Conservation (phyloP, 1,140 invertebrate species). For the Nymphalis io region DNA sequence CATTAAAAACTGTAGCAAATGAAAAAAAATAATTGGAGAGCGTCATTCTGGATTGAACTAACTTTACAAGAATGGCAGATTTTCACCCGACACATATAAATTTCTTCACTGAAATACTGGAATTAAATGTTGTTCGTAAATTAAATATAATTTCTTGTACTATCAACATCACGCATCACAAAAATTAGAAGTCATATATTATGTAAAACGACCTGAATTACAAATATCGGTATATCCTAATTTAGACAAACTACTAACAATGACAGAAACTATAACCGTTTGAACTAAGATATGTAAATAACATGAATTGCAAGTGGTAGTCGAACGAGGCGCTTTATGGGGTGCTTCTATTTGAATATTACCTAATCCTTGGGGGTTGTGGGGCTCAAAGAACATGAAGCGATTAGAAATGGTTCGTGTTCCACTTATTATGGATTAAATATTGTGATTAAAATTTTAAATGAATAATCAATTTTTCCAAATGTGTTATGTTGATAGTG, state of each 20-base stretch:
- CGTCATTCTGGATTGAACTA: too few species aligned
- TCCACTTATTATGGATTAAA: too few species aligned
- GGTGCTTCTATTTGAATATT: slow-evolving; percentile 25
- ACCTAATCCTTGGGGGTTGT: slow-evolving; percentile 19
- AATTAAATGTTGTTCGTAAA: too few species aligned
- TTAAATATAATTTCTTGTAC: too few species aligned
- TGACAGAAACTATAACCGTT: slow-evolving; percentile 25
- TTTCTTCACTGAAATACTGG: too few species aligned
- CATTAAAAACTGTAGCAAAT: too few species aligned
- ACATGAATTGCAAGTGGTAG: slow-evolving; percentile 27
- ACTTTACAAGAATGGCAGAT: too few species aligned
- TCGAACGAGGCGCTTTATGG: slow-evolving; percentile 28
- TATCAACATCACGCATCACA: too few species aligned
- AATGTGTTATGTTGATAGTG: too few species aligned
- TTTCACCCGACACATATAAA: too few species aligned
- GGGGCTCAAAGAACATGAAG: background rate
- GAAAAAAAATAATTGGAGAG: too few species aligned
- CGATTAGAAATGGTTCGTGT: background rate
- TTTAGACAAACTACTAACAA: slow-evolving; percentile 22
- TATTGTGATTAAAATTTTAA: slow-evolving; percentile 4
- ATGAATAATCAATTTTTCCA: too few species aligned
- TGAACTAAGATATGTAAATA: slow-evolving; percentile 33
- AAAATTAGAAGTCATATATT: background rate
- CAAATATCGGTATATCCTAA: slow-evolving; percentile 13
- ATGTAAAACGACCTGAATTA: background rate